Conservation (phyloP, 2,888 invertebrate species). For the Lamellibrachia columna region DNA sequence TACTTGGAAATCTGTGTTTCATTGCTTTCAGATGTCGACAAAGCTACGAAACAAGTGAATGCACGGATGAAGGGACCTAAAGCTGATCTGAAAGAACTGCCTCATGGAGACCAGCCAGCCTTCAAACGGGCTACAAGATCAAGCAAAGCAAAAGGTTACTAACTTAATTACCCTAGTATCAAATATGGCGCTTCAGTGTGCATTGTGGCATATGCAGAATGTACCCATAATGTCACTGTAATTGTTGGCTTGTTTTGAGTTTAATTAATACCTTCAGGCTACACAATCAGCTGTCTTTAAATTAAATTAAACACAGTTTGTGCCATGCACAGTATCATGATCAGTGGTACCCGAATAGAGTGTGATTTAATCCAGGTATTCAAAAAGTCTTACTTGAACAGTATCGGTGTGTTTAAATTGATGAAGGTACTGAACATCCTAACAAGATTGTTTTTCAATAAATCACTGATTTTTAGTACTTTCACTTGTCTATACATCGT, state of each 20-base stretch:
- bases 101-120: not conserved
- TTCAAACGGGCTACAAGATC: slow-evolving; percentile 4
- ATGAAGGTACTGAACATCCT: too few relatives aligned
- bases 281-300: not conserved
- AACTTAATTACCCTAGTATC: not conserved
- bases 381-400: too few relatives aligned
- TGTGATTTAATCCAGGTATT: too few relatives aligned
- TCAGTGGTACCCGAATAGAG: too few relatives aligned
- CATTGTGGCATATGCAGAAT: not conserved
- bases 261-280: not conserved
- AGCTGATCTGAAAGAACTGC: slow-evolving; percentile 9
- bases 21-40: not conserved
- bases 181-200: not conserved
- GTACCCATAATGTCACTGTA: not conserved
- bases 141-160: not conserved
- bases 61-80: not conserved
- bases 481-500: too few relatives aligned
- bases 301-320: too few relatives aligned
- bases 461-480: too few relatives aligned
- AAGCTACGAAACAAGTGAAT: not conserved
- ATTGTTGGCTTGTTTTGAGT: not conserved
- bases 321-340: too few relatives aligned
- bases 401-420: too few relatives aligned
- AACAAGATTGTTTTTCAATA: too few relatives aligned
- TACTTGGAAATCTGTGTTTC: not conserved